Evolutionary conservation across 2,797 vertebrate genomes (phyloP).

Genomic region (Rhinatrema bivittatum): DNA sequence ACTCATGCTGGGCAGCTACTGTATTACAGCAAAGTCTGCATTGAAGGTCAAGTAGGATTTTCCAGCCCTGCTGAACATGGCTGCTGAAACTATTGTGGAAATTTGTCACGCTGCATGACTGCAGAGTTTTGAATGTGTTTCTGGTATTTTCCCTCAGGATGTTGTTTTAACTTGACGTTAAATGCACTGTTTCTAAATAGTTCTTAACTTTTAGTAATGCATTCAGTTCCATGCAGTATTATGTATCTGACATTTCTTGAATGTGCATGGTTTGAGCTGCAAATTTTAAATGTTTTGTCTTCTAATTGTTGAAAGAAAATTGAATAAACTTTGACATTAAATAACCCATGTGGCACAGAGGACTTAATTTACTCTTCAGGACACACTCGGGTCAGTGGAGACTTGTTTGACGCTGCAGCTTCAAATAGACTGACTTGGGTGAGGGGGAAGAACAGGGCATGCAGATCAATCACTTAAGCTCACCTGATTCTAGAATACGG

Average conservation of each 20-base stretch:
- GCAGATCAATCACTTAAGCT: no score
- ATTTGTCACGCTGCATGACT: slow-evolving; percentile 79
- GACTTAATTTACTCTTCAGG: no score
- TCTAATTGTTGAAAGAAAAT: slow-evolving; percentile 83
- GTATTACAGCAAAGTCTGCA: slow-evolving; percentile 36
- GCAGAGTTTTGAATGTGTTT: slow-evolving; percentile 62
- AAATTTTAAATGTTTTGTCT: slow-evolving; percentile 89
- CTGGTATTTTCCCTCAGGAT: slow-evolving; percentile 74
- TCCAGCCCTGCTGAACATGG: slow-evolving; percentile 47
- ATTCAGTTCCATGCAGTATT: slow-evolving; percentile 65
- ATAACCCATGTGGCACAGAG: no score
- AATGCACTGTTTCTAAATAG: slow-evolving; percentile 59
- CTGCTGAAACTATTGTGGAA: slow-evolving; percentile 66
- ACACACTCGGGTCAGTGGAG: no score
- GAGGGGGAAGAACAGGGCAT: no score
- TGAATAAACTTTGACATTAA: slow-evolving; percentile 82
- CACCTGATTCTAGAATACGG: no score
- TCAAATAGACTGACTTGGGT: no score
- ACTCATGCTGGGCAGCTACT: slow-evolving; percentile 22
- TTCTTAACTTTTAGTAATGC: slow-evolving; percentile 51
- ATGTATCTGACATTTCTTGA: slow-evolving; percentile 69
- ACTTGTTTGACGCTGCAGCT: no score
- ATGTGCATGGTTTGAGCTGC: slow-evolving; percentile 96
- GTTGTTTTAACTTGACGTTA: slow-evolving; percentile 66
- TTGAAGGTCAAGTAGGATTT: slow-evolving; percentile 38